These are phyloP conservation scores for Cyprinodon diabolis DNA, from an alignment of 2,797 vertebrate species.

Conservation along the genomic window DNA sequence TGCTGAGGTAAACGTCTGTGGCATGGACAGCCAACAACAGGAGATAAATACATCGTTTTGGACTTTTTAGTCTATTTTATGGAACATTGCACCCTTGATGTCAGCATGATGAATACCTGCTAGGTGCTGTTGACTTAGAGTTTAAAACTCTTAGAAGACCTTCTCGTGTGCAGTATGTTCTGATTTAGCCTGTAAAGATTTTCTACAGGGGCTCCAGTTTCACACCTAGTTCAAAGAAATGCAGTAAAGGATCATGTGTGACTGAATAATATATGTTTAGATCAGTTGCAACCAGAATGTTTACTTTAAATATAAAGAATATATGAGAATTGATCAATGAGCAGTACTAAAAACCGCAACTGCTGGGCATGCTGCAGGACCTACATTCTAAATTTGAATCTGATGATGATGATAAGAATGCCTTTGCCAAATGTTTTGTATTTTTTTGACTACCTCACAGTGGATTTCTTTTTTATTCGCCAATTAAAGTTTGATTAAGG, in stretches of 20 bases:
- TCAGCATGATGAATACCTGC: not conserved
- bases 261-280: not conserved
- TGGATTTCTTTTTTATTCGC: no score
- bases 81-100: not conserved
- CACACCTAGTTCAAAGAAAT: not conserved
- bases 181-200: constrained; percentile 1
- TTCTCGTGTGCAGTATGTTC: constrained; percentile 4
- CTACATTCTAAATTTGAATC: not conserved
- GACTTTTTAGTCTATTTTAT: not conserved
- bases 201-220: not conserved
- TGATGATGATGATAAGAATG: not conserved
- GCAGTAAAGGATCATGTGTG: not conserved
- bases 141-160: not conserved
- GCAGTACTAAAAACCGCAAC: not conserved
- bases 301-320: not conserved
- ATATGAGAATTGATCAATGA: not conserved
- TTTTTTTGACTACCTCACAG: no score
- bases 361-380: not conserved
- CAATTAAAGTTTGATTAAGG: no score
- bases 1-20: not conserved
- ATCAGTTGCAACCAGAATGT: not conserved
- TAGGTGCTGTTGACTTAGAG: not conserved
- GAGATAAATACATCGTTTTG: not conserved
- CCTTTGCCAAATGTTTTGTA: no score
- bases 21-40: not conserved